Percentiles rank a stretch among this genome's conserved stretches.
Evolutionary conservation across 2,888 invertebrate genomes (phyloP).

Genomic region (Apotomis betuletana): DNA sequence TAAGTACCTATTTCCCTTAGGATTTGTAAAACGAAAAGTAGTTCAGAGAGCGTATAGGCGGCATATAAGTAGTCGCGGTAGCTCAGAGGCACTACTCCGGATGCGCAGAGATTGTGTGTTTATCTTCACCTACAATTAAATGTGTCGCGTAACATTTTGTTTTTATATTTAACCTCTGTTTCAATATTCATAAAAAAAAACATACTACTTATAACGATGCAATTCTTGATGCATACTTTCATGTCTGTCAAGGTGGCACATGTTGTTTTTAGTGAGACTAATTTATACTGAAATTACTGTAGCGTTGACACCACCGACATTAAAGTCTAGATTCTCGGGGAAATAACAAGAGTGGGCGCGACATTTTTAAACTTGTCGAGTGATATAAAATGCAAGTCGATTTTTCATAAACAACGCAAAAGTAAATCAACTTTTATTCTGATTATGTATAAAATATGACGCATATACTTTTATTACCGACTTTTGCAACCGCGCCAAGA

Average conservation of each 20-base stretch:
- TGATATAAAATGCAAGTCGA: constrained; percentile 8
- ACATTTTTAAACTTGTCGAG: neutral
- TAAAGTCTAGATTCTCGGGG: neutral
- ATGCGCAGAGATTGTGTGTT: no score
- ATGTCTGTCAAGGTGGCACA: neutral
- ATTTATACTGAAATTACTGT: neutral
- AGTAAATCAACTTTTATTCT: neutral
- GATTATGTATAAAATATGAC: neutral
- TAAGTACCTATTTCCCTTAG: no score
- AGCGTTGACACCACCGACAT: neutral
- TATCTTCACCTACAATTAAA: no score
- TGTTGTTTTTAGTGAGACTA: neutral
- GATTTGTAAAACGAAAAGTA: no score
- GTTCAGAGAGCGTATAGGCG: no score
- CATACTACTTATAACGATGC: no score
- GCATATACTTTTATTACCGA: neutral
- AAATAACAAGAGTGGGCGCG: neutral
- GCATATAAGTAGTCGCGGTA: no score
- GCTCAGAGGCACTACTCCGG: no score
- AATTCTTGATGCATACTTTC: neutral
- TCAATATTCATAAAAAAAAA: no score
- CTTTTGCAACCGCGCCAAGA: neutral
- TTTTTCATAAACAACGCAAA: neutral
- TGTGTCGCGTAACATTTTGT: no score
- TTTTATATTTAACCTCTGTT: no score